Conservation (phyloP, 2,888 invertebrate genomes). For the Pyrochroa serraticornis region DNA sequence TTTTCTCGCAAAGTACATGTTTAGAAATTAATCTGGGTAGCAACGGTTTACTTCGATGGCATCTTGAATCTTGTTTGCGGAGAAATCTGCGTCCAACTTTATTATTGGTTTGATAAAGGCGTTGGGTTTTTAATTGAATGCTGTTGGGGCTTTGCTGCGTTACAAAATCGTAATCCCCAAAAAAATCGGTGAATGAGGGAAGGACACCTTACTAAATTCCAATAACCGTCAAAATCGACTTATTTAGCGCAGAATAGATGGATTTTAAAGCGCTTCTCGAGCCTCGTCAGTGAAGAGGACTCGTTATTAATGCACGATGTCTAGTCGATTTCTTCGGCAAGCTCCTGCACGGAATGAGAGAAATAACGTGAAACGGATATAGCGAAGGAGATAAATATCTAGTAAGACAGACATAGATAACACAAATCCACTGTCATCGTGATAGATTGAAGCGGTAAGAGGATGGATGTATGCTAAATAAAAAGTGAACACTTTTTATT, state of each 20-base stretch:
- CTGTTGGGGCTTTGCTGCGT: too few species aligned
- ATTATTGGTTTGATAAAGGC: too few species aligned
- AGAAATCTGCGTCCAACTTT: too few species aligned
- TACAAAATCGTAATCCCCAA: too few species aligned
- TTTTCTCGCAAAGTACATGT: too few species aligned
- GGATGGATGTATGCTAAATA: conserved; percentile 55
- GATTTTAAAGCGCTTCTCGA: not conserved
- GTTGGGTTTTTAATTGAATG: too few species aligned
- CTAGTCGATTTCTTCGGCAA: conserved; percentile 34
- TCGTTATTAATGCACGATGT: conserved; percentile 35
- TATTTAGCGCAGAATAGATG: not conserved
- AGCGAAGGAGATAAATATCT: conserved; percentile 55
- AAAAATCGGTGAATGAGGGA: too few species aligned
- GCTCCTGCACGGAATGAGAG: conserved; percentile 37
- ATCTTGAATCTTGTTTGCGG: too few species aligned
- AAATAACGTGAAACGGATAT: conserved; percentile 52
- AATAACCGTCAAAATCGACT: not conserved
- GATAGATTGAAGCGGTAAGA: conserved; percentile 53
- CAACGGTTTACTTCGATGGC: too few species aligned
- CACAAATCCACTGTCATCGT: conserved; percentile 56
- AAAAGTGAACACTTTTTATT: conserved; percentile 54
- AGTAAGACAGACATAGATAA: conserved; percentile 54
- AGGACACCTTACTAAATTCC: not conserved
- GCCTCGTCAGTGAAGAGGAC: conserved; percentile 1
- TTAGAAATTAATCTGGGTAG: too few species aligned